Evolutionary conservation across 2,113 vertebrate species (phyloP).

Genomic region (Paralichthys olivaceus): DNA sequence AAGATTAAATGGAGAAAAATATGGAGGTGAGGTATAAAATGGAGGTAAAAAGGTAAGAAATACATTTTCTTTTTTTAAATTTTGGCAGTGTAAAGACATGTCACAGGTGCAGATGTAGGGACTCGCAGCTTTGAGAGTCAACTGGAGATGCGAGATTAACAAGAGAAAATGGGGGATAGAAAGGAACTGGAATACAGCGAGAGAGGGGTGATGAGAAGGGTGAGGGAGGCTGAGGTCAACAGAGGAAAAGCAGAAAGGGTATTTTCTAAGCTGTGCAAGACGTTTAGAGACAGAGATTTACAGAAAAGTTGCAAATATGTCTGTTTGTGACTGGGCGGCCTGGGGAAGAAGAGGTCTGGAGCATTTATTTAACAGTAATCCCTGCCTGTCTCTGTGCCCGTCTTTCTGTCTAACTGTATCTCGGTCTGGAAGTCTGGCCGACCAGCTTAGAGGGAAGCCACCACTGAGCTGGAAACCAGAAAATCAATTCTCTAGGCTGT

Average conservation of each 20-base stretch:
- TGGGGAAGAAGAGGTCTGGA: conserved; percentile 22
- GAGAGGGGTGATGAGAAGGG: background rate
- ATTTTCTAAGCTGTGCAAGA: conserved; percentile 29
- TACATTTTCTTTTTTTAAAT: background rate
- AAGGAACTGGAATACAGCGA: background rate
- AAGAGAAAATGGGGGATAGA: background rate
- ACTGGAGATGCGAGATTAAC: background rate
- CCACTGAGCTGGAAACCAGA: conserved; percentile 56
- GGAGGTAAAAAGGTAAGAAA: background rate
- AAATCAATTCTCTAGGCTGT: conserved; percentile 65
- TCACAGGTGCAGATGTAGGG: background rate
- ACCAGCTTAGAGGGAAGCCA: conserved; percentile 39
- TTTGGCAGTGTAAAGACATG: background rate
- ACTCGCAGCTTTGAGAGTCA: background rate
- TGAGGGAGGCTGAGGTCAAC: background rate
- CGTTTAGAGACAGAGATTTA: conserved; percentile 25
- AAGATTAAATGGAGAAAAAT: background rate
- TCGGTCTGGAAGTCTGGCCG: conserved; percentile 27
- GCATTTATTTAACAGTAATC: conserved; percentile 58
- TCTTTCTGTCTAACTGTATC: conserved; percentile 22
- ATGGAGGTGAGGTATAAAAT: background rate
- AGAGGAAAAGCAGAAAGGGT: background rate
- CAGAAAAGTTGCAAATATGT: background rate
- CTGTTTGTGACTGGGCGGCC: background rate
- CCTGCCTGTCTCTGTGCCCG: conserved; percentile 35